Conservation (phyloP, 1,140 invertebrate species). For the Lordiphosa collinella region DNA sequence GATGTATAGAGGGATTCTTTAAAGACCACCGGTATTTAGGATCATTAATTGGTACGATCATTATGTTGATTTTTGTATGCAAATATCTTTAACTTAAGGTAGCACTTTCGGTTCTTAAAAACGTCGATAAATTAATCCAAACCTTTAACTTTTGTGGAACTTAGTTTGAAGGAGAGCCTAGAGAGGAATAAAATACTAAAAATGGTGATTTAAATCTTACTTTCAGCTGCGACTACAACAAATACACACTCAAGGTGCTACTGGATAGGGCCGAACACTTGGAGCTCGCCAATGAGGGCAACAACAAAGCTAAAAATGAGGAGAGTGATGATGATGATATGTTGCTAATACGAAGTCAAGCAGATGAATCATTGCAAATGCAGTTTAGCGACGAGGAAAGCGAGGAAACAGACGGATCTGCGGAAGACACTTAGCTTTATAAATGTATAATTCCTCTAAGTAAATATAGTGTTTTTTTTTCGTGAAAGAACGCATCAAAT, state of each 20-base stretch:
- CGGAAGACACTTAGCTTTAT: constrained; percentile 18
- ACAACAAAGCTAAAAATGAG: background rate
- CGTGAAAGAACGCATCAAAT: no score
- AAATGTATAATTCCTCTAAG: no score
- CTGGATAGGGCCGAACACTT: constrained; percentile 81
- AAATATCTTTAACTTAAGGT: no score
- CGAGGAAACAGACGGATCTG: constrained; percentile 31
- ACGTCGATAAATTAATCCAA: no score
- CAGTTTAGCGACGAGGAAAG: constrained; percentile 44
- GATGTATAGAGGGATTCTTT: no score
- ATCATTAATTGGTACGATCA: no score
- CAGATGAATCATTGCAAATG: constrained; percentile 15
- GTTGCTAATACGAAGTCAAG: constrained; percentile 50
- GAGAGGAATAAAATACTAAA: background rate
- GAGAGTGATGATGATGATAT: constrained; percentile 67
- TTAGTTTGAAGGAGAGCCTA: no score
- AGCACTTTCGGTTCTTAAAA: no score
- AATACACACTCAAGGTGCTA: constrained; percentile 87
- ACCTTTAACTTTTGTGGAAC: no score
- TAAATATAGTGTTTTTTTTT: no score
- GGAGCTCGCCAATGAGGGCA: constrained; percentile 26
- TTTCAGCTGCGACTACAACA: constrained; percentile 89
- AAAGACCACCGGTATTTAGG: no score
- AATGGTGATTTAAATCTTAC: background rate
- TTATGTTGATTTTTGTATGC: no score